A percentile compares a stretch with the other conserved stretches of the same genome.
phyloP scores from a whole-genome alignment of 2,888 invertebrate species.

The Epistrophe eligans region DNA sequence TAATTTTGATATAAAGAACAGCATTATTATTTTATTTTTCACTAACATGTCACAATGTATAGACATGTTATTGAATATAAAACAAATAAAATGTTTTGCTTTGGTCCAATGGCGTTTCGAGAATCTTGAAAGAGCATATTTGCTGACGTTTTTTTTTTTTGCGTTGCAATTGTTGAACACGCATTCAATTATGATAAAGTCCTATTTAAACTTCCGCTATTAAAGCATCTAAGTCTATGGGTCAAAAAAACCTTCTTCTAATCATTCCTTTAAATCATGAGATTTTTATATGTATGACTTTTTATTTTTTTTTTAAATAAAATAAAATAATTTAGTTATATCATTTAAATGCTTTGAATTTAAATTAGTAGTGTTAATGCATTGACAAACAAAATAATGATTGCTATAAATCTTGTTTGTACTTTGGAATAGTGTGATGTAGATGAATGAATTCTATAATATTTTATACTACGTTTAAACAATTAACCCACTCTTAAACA shows the following conservation, averaged over 20 bases:
- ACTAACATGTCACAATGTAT: not conserved
- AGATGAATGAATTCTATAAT: not conserved
- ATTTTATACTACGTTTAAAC: not conserved
- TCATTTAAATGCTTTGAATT: conserved; percentile 40
- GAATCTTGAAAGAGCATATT: not conserved
- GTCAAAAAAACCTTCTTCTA: not conserved
- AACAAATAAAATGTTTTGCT: not conserved
- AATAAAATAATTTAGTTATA: conserved; percentile 12
- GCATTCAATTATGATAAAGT: not conserved
- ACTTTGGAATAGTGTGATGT: conserved; percentile 5
- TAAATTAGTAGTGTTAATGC: conserved; percentile 60
- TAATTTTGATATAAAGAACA: not conserved
- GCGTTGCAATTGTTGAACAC: not conserved
- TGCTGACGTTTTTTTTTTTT: not conserved
- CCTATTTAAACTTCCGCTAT: not conserved
- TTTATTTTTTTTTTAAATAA: not conserved
- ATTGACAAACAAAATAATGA: conserved; percentile 52
- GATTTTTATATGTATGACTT: not conserved
- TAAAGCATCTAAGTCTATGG: not conserved
- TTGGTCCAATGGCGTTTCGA: not conserved
- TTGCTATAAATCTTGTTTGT: not conserved
- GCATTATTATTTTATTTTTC: not conserved
- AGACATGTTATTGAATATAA: not conserved
- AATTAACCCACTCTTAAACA: conserved; percentile 59
- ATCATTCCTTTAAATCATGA: not conserved